Evolutionary conservation across 1,140 invertebrate genomes (phyloP).

Genomic region (Eciton burchellii): DNA sequence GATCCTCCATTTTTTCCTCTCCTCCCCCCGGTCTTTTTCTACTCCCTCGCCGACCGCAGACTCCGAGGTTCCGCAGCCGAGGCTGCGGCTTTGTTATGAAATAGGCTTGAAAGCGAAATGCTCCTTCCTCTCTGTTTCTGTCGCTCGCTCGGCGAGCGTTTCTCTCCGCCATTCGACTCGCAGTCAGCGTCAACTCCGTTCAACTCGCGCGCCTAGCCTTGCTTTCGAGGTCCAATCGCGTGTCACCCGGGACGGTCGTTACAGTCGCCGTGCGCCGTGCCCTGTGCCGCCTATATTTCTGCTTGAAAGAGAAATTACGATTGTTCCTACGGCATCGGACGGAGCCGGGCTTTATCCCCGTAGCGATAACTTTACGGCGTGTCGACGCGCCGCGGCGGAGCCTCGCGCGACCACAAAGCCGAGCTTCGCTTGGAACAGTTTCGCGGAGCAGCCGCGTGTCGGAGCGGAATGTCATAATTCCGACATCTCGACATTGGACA

Average conservation of each 20-base stretch:
- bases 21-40: slow-evolving; percentile 45
- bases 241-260: slow-evolving; percentile 45
- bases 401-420: slow-evolving; percentile 10
- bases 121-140: slow-evolving; percentile 58
- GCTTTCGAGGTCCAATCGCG: slow-evolving; percentile 49
- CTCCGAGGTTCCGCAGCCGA: slow-evolving; percentile 52
- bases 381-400: slow-evolving; percentile 14
- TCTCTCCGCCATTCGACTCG: slow-evolving; percentile 30
- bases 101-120: slow-evolving; percentile 77
- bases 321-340: slow-evolving; percentile 4
- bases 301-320: slow-evolving; percentile 55
- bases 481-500: no score
- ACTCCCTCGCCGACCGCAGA: slow-evolving; percentile 64
- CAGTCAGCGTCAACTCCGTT: slow-evolving; percentile 39
- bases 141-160: slow-evolving; percentile 48
- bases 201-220: slow-evolving; percentile 25
- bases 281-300: slow-evolving; percentile 47
- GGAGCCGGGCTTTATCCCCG: slow-evolving; percentile 32
- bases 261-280: slow-evolving; percentile 33
- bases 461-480: neutral
- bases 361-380: slow-evolving; percentile 12
- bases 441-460: neutral
- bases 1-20: slow-evolving; percentile 6
- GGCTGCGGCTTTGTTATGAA: slow-evolving; percentile 78
- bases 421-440: slow-evolving; percentile 12